These are phyloP conservation scores for Callionymus lyra DNA, from an alignment of 2,113 vertebrate species.

Conservation along the genomic window DNA sequence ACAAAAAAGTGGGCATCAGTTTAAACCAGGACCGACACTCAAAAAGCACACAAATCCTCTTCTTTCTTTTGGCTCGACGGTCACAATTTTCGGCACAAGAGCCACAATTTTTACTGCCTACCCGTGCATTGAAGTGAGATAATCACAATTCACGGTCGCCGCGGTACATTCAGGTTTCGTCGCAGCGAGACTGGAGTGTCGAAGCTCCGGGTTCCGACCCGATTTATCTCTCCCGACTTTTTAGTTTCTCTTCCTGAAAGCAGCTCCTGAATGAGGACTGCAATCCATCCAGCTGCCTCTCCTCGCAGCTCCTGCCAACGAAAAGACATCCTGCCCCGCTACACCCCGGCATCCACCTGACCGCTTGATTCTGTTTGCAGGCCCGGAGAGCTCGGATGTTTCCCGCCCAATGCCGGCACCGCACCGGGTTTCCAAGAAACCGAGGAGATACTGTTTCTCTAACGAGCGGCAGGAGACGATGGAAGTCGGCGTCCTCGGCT, in stretches of 20 bases:
- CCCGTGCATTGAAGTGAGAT: too few species aligned
- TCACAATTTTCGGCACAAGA: too few species aligned
- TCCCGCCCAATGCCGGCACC: constrained; percentile 44
- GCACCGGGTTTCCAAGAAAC: constrained; percentile 39
- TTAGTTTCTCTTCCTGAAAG: background rate
- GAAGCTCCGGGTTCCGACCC: too few species aligned
- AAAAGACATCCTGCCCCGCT: constrained; percentile 45
- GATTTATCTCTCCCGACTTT: too few species aligned
- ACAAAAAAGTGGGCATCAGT: too few species aligned
- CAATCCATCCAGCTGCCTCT: constrained; percentile 43
- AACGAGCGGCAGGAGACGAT: constrained; percentile 23
- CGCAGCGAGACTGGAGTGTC: too few species aligned
- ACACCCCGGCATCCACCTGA: constrained; percentile 48
- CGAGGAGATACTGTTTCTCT: constrained; percentile 29
- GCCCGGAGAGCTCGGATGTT: constrained; percentile 33
- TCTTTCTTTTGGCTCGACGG: too few species aligned
- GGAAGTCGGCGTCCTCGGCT: constrained; percentile 19
- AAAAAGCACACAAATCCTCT: too few species aligned
- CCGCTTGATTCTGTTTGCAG: constrained; percentile 46
- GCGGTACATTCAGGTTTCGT: too few species aligned
- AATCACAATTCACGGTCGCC: too few species aligned
- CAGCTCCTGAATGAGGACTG: constrained; percentile 17
- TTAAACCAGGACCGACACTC: too few species aligned
- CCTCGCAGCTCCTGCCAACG: constrained; percentile 47
- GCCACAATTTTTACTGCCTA: too few species aligned